Evolutionary conservation across 1,140 invertebrate species (phyloP).

Genomic region (Cataglyphis hispanica): DNA sequence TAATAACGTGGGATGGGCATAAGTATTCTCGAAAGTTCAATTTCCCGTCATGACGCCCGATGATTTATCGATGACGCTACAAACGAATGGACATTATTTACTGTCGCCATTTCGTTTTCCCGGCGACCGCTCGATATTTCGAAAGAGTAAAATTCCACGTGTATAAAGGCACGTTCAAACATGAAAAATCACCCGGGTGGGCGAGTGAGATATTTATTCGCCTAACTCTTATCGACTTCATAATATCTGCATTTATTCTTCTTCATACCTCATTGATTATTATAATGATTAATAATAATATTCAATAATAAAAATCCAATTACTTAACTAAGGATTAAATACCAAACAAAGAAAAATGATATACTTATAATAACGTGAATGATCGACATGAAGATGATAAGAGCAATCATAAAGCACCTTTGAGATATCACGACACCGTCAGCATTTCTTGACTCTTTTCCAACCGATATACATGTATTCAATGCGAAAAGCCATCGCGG

Average conservation of each 20-base stretch:
- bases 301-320: not conserved
- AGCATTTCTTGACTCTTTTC: not conserved
- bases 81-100: slow-evolving; percentile 75
- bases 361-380: no score
- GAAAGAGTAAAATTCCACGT: slow-evolving; percentile 55
- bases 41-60: slow-evolving; percentile 70
- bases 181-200: slow-evolving; percentile 62
- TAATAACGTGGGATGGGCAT: slow-evolving; percentile 73
- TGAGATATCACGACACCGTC: not conserved
- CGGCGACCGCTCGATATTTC: slow-evolving; percentile 28
- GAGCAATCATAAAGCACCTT: not conserved
- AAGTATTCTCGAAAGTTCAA: slow-evolving; percentile 78
- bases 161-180: slow-evolving; percentile 44
- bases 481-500: not conserved
- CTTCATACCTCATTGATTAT: not conserved
- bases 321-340: not conserved
- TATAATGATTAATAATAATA: not conserved
- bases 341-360: not conserved
- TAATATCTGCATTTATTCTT: not conserved
- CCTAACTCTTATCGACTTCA: not conserved
- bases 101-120: slow-evolving; percentile 65
- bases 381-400: no score
- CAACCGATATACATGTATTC: not conserved
- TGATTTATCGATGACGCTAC: slow-evolving; percentile 75
- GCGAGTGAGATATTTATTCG: slow-evolving; percentile 2